Conservation (phyloP, 2,113 vertebrate genomes). For the Hydrochoerus hydrochaeris region DNA sequence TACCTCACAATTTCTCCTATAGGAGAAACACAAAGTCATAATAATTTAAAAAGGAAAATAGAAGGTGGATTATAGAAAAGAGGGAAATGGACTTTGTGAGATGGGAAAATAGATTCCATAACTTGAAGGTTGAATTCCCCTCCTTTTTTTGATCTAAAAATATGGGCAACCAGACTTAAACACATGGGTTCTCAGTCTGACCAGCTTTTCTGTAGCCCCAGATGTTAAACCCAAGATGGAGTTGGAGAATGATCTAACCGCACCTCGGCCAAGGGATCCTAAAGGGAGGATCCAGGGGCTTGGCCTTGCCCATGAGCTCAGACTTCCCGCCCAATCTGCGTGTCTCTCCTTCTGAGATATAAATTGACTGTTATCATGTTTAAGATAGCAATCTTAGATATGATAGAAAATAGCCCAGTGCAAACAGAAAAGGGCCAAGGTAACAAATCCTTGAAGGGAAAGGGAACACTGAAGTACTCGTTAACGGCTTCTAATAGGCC, state of each 20-base stretch:
- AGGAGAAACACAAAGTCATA: not conserved
- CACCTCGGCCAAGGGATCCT: not conserved
- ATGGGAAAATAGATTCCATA: not conserved
- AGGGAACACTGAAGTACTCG: not conserved
- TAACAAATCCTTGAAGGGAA: not conserved
- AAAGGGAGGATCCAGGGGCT: not conserved
- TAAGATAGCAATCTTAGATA: too few species aligned
- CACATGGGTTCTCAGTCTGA: not conserved
- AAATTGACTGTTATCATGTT: not conserved
- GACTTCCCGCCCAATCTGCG: not conserved
- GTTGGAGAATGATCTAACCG: not conserved
- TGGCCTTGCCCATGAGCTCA: not conserved
- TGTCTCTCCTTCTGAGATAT: not conserved
- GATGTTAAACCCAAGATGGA: not conserved
- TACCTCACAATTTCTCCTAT: not conserved
- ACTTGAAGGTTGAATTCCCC: not conserved
- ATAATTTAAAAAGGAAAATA: not conserved
- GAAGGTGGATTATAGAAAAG: not conserved
- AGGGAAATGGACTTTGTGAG: not conserved
- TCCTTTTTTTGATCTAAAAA: not conserved
- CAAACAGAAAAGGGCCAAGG: not conserved
- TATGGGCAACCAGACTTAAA: not conserved
- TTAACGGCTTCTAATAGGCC: not conserved
- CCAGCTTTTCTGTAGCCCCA: not conserved
- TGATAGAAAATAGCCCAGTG: too few species aligned